Evolutionary conservation across 1,140 invertebrate genomes (phyloP), one percentile per base, ranked within the genome.

Genomic region (Drosophila saltans): DNA sequence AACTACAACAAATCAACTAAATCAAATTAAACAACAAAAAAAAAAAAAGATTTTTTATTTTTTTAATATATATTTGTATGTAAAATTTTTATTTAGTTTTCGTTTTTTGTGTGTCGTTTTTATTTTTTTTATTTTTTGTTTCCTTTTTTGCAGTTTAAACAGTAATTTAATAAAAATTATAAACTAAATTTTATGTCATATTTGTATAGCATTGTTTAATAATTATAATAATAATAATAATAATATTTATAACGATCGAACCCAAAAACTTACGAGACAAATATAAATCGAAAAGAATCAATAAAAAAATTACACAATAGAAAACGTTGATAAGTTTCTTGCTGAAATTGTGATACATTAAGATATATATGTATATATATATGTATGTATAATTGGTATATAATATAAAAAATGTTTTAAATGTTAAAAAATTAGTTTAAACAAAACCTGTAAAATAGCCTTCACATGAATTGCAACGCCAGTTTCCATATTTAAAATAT

Each of bases 371-470:
- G 62, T 67, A 70, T 63, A 28, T 63, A 56, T 66, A 43, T 33
- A 39, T 61, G 64, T 71, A 66, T 75, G 56, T 66, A 66, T 66
- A 69, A 59, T 66, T 68, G 52, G 30, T 65, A 71, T 69, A 72
- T 61, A 63, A 61, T 60, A 72, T 86, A 72, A 78, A 83, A 66
- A 85, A 72, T 70, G 73, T 60, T 78, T 73, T 73, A 52, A 62
- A 78, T 55, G 59, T 76, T 89, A 89, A 69, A 78, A 78, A 78
- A 89, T 80, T 82, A 80, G 76, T 89, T 89, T 81, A 89, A 91
- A 81, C 74, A 90, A 90, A 90, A 90, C 86, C 86, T 90, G 88
- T 90, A 90, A 90, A 90, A 90, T 90, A 90, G 86, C 86, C 82
- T 90, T 90, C 75, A 86, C 80, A 85, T 82, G 67, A 70, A 78